Percentiles rank a stretch among this genome's conserved stretches.
phyloP scores from a whole-genome alignment of 2,888 invertebrate genomes.

The Horisme vitalbata region DNA sequence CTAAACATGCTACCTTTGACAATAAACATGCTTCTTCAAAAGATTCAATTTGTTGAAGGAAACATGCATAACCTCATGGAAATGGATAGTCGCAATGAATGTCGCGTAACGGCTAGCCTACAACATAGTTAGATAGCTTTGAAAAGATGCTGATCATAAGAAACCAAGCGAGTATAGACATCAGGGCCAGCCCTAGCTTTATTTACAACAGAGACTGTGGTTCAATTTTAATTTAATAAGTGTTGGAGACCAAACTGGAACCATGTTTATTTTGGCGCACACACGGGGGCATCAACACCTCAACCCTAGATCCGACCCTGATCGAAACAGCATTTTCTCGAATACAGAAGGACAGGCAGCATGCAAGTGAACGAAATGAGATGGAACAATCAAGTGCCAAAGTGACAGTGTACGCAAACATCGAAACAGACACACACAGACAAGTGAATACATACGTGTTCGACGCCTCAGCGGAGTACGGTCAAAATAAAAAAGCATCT shows the following conservation, averaged over 20 bases:
- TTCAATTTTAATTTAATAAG: too few relatives aligned
- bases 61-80: conserved; percentile 43
- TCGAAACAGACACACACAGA: conserved; percentile 80
- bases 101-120: conserved; percentile 24
- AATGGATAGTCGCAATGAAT: conserved; percentile 33
- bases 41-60: conserved; percentile 33
- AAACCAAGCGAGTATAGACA: conserved; percentile 9
- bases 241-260: background rate
- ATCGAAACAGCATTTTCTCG: conserved; percentile 48
- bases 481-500: conserved; percentile 82
- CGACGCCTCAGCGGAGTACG: conserved; percentile 80
- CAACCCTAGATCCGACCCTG: conserved; percentile 9
- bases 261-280: too few relatives aligned
- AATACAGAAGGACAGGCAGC: conserved; percentile 61
- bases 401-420: conserved; percentile 79
- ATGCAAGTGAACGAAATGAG: conserved; percentile 74
- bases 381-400: conserved; percentile 70
- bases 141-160: conserved; percentile 27
- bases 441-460: conserved; percentile 82
- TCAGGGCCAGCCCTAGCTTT: conserved; percentile 2
- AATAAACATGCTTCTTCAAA: conserved; percentile 29
- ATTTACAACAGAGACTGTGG: background rate
- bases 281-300: background rate
- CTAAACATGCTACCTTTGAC: conserved; percentile 48
- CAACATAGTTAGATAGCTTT: conserved; percentile 16